Base-by-base conservation (phyloP, 2,113 vertebrate genomes). In the Brachyhypopomus occidentalis region DNA sequence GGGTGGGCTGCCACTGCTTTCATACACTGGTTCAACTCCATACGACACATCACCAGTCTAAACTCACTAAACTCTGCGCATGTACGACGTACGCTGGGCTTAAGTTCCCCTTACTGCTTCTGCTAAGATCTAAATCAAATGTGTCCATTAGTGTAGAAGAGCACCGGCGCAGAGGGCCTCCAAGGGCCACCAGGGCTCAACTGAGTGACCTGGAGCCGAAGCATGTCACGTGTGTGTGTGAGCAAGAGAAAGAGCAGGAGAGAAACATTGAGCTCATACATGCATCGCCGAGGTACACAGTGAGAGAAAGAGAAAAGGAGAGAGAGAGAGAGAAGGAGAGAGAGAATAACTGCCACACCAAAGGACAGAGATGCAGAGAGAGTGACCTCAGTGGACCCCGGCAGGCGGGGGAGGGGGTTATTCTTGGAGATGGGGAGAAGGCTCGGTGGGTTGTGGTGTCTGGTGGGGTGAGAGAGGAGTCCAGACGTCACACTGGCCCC, bases 241-340 rank as follows among this genome's bases (percentile, higher is more conserved):
- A 30, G 14, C 30, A 60, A 77, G 20, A 66, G 69, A 74, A 17
- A 75, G 16, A 45, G 19, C 55, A 0, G 20, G 36, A 41, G 58
- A 66, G 6, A 81, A 14, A 64, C 3, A 70, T 52, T 27, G 25
- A 27, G n/a, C 56, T 34, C 36, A 30, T 74, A 72, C 41, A 27
- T 25, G 30, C 16, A 25, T 55, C 4, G 30, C 36, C 30, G 52
- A 22, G 66, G 67, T 41, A 81, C 78, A 82, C 60, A 2, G 23
- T 63, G 9, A 87, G 34, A 73, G 84, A 86, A 59, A 80, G 84
- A 86, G 34, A 78, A 34, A 75, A 77, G 36, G 72, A 78, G 72
- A 59, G 7, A 74, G 12, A 56, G 72, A 70, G 23, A 66, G 22
- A 30, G 63, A 60, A 36, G 9, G 30, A 7, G 23, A 60, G 22